Evolutionary conservation across 2,113 vertebrate species (phyloP).

Genomic region (Melanocharis versteri): DNA sequence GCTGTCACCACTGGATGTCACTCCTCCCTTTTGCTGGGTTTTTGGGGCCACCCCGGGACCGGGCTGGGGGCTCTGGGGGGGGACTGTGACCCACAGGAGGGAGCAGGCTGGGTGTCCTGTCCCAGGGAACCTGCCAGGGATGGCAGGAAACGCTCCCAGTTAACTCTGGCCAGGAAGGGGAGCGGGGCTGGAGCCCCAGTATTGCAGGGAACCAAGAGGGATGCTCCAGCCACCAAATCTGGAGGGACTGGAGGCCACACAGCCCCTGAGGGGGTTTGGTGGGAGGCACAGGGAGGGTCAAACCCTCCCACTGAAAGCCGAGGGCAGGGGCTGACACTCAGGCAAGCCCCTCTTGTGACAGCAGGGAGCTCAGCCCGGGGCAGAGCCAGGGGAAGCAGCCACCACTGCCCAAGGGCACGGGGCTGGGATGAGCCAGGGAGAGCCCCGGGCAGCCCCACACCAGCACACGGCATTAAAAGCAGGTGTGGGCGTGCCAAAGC

Average conservation of each 20-base stretch:
- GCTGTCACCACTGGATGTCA: constrained; percentile 67
- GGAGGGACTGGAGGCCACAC: not conserved
- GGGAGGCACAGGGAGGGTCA: not conserved
- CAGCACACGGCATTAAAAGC: fast-evolving
- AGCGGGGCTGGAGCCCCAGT: fast-evolving
- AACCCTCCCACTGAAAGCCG: not conserved
- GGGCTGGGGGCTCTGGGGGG: not conserved
- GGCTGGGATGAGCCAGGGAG: not conserved
- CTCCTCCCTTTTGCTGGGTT: not conserved
- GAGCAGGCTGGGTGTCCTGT: not conserved
- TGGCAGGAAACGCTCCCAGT: not conserved
- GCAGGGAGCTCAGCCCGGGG: not conserved
- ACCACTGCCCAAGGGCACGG: not conserved
- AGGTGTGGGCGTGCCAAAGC: not conserved
- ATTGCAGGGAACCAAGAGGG: not conserved
- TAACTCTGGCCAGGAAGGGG: not conserved
- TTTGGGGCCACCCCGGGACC: not conserved
- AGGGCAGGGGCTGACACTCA: not conserved
- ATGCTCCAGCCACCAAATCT: not conserved
- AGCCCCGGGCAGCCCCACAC: not conserved
- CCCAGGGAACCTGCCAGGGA: not conserved
- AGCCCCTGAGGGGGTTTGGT: not conserved
- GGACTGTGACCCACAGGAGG: not conserved
- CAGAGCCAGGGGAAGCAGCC: not conserved
- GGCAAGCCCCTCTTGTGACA: not conserved